A percentile compares a stretch with the other conserved stretches of the same genome.
These are phyloP conservation scores for Phengaris arion DNA, from an alignment of 2,888 invertebrate species.

Conservation along the genomic window DNA sequence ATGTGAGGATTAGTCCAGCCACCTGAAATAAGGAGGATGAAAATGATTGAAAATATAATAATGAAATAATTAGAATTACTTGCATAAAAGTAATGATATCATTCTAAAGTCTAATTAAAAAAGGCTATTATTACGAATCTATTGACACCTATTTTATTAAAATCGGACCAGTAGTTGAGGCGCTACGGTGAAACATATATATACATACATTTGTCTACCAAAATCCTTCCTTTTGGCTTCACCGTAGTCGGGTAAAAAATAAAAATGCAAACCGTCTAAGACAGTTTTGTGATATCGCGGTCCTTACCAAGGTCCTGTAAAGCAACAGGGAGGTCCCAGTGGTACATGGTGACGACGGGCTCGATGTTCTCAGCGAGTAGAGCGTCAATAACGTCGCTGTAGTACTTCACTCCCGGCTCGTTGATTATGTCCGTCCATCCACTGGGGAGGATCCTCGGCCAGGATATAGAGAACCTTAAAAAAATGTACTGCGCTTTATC, in stretches of 20 bases:
- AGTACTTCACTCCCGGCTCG: conserved; percentile 83
- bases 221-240: no score
- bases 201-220: no score
- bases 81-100: background rate
- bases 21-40: conserved; percentile 50
- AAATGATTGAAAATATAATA: no score
- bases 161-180: no score
- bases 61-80: background rate
- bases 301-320: conserved; percentile 45
- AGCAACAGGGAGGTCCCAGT: conserved; percentile 79
- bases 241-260: no score
- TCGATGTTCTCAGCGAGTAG: conserved; percentile 79
- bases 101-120: no score
- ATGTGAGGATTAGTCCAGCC: conserved; percentile 82
- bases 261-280: no score
- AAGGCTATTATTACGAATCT: no score
- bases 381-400: conserved; percentile 83
- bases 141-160: no score
- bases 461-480: conserved; percentile 81
- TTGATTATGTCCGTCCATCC: conserved; percentile 80
- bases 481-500: no score
- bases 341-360: conserved; percentile 80
- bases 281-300: no score
- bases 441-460: conserved; percentile 83
- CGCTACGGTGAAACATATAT: no score